Percentiles rank a stretch among this genome's conserved stretches.
Evolutionary conservation across 1,140 invertebrate genomes (phyloP).

Genomic region (Dinoponera quadriceps): DNA sequence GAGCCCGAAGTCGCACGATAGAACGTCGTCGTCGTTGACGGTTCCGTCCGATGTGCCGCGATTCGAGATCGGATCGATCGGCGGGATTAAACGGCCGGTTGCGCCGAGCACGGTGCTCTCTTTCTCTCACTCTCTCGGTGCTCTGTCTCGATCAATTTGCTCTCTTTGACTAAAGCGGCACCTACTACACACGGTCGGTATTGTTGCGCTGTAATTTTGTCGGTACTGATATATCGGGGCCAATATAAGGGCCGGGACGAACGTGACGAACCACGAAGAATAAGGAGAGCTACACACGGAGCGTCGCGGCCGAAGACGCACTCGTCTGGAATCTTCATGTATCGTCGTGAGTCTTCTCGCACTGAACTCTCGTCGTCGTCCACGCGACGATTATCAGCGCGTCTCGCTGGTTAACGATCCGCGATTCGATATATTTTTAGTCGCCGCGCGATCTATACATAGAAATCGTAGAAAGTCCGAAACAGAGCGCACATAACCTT

Average conservation of each 20-base stretch:
- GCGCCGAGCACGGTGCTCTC: slow-evolving; percentile 15
- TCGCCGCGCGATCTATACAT: too few relatives aligned
- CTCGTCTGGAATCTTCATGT: too few relatives aligned
- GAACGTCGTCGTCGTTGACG: not conserved
- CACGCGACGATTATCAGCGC: too few relatives aligned
- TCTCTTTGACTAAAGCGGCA: slow-evolving; percentile 49
- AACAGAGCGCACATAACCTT: slow-evolving; percentile 15
- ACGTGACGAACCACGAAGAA: not conserved
- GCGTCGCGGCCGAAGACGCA: too few relatives aligned
- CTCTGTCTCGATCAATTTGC: slow-evolving; percentile 40
- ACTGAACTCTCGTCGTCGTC: too few relatives aligned
- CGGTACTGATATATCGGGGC: slow-evolving; percentile 33
- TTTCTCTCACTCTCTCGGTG: too few relatives aligned
- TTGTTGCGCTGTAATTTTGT: slow-evolving; percentile 61
- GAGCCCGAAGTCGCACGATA: not conserved
- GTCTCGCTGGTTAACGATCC: too few relatives aligned
- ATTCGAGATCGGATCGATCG: slow-evolving; percentile 37
- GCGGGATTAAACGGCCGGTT: slow-evolving; percentile 46
- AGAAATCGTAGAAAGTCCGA: too few relatives aligned
- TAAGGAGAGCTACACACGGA: not conserved
- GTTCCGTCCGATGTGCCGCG: not conserved
- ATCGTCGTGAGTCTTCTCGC: too few relatives aligned
- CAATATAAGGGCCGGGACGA: slow-evolving; percentile 1
- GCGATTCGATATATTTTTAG: too few relatives aligned
- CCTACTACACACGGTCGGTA: slow-evolving; percentile 49